Base-by-base conservation (phyloP, 2,797 vertebrate genomes). In the Rhinoraja longicauda region DNA sequence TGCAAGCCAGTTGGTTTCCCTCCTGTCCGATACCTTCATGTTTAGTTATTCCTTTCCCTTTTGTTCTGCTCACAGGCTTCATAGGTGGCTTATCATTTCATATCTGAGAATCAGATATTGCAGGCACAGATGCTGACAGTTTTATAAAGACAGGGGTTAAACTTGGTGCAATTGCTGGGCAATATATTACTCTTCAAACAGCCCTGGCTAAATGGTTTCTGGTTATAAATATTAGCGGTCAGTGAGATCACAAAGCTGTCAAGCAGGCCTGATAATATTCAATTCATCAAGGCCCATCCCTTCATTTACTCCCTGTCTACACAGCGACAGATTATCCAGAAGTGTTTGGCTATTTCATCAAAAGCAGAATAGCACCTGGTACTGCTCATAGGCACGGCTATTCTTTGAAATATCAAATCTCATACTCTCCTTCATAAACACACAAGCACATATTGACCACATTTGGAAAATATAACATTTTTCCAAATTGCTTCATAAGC, bases 201-300 rank as follows among this genome's bases (percentile, higher is more conserved):
- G 94, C 94, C 93, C 93, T 93, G 94, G 95, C 96, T 96, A 97
- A 97, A 97, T 95, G 94, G 95, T 93, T 94, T 78, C 93, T 79
- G 93, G 96, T 95, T 96, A 97, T 97, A 97, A 97, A 97, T 96
- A 96, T 96, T 94, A 96, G 95, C 96, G 96, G 96, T 96, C 94
- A 95, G 94, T 94, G 94, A 94, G 95, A 94, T 93, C 93, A 94
- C 86, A 93, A 95, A 95, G 95, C 94, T 96, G 96, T 94, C 95
- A 94, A 95, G 94, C 93, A 94, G 93, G 95, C 95, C 95, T 96
- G 96, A 96, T 96, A 96, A 95, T 57, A 57, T 92, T 94, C 93
- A 95, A 95, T 93, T 96, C 94, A 97, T 95, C 95, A 96, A 93
- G 93, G 94, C 94, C 92, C 94, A 95, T 94, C 95, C 95, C 94